A percentile compares a stretch with the other conserved stretches of the same genome.
These are phyloP conservation scores for Acronicta alni DNA, from an alignment of 2,888 invertebrate species.

Conservation along the genomic window DNA sequence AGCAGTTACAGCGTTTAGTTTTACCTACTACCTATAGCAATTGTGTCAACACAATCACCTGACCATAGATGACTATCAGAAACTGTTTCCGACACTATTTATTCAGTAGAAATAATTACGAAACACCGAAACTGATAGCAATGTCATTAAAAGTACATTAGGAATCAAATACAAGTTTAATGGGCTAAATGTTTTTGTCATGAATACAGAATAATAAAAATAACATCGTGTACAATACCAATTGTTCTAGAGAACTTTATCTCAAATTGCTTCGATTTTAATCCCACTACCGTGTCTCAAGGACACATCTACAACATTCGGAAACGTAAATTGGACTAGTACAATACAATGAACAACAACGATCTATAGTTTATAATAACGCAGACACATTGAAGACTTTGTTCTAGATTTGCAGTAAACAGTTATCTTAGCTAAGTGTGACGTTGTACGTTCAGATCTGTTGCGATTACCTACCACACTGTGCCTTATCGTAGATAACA, in stretches of 20 bases:
- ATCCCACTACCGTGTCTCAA: constrained; percentile 20
- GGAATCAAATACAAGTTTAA: constrained; percentile 38
- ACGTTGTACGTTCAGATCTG: constrained; percentile 34
- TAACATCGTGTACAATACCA: constrained; percentile 13
- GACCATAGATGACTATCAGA: constrained; percentile 35
- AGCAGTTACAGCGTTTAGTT: constrained; percentile 40
- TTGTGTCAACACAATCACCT: constrained; percentile 33
- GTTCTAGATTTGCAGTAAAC: constrained; percentile 46
- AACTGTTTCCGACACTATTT: constrained; percentile 38
- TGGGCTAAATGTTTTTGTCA: constrained; percentile 26
- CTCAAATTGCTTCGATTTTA: constrained; percentile 9
- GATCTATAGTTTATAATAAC: constrained; percentile 27
- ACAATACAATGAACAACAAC: constrained; percentile 25
- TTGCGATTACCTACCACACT: constrained; percentile 42
- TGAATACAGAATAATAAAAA: constrained; percentile 19
- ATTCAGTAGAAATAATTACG: constrained; percentile 23
- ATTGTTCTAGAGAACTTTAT: constrained; percentile 7
- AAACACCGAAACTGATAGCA: constrained; percentile 30
- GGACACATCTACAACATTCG: constrained; percentile 8
- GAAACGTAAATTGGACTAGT: constrained; percentile 7
- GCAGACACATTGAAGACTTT: constrained; percentile 25
- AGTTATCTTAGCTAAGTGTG: constrained; percentile 46
- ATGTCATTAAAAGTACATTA: constrained; percentile 59
- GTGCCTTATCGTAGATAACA: constrained; percentile 55
- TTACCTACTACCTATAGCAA: constrained; percentile 29